Conservation (phyloP, 2,888 invertebrate genomes). For the Andrena chrysosceles region DNA sequence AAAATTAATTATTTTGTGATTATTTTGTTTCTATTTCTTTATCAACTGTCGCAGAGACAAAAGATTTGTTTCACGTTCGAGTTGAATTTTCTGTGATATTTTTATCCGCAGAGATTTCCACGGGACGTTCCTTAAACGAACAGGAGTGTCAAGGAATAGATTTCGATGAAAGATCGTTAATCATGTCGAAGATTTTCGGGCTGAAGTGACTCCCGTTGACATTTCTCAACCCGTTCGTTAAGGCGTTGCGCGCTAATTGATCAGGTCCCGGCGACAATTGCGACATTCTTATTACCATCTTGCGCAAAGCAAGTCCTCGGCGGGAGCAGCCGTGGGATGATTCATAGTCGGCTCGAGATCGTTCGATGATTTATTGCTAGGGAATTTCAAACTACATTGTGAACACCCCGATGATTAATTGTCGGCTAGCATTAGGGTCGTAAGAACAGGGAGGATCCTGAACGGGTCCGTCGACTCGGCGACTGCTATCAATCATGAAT, state of each 20-base stretch:
- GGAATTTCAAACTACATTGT: slow-evolving; percentile 37
- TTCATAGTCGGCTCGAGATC: slow-evolving; percentile 17
- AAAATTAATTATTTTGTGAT: no score
- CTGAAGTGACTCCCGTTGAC: background rate
- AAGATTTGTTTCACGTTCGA: no score
- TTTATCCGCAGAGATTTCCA: no score
- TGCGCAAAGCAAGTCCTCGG: background rate
- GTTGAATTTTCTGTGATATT: no score
- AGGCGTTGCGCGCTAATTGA: background rate
- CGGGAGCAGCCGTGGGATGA: background rate
- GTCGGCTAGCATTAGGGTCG: slow-evolving; percentile 24
- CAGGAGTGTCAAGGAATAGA: no score
- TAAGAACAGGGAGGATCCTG: slow-evolving; percentile 18
- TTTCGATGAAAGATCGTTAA: background rate
- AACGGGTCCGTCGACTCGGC: slow-evolving; percentile 28
- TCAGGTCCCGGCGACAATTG: slow-evolving; percentile 1
- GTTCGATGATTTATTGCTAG: slow-evolving; percentile 33
- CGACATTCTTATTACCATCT: slow-evolving; percentile 3
- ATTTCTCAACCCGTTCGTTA: background rate
- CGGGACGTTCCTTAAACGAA: no score
- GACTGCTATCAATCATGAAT: slow-evolving; percentile 38
- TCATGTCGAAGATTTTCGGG: background rate
- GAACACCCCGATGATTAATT: slow-evolving; percentile 42
- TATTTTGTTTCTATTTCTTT: no score
- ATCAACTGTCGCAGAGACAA: no score